phyloP scores from a whole-genome alignment of 2,888 invertebrate genomes.

The Malacosoma neustria region DNA sequence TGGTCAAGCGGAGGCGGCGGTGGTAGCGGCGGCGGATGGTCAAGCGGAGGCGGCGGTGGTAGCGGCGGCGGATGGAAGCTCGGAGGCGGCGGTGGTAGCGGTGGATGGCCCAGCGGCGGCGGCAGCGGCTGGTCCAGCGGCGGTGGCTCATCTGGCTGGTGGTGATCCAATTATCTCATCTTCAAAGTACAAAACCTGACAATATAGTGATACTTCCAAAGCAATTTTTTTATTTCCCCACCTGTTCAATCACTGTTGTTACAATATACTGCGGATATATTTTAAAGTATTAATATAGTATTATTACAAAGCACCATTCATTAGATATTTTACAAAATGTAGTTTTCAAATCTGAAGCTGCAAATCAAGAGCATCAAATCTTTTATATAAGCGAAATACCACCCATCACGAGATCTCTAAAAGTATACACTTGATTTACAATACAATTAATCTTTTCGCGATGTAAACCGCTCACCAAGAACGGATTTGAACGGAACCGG shows the following conservation, averaged over 20 bases:
- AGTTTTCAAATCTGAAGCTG: no score
- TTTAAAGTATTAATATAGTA: no score
- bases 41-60: slow-evolving; percentile 18
- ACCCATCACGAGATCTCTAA: no score
- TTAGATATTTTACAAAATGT: no score
- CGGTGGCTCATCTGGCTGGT: slow-evolving; percentile 43
- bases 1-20: slow-evolving; percentile 21
- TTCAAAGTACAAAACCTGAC: slow-evolving; percentile 30
- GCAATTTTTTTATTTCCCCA: slow-evolving; percentile 15
- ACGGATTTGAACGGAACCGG: no score
- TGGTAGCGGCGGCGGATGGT: slow-evolving; percentile 16
- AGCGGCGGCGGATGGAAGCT: slow-evolving; percentile 20
- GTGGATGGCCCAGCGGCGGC: slow-evolving; percentile 26
- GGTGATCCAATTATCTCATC: slow-evolving; percentile 31
- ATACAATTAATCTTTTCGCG: no score
- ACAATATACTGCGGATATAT: no score
- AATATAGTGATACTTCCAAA: slow-evolving; percentile 48
- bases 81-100: slow-evolving; percentile 19
- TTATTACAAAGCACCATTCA: no score
- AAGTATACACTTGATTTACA: no score
- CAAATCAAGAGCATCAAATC: no score
- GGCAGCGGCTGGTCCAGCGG: slow-evolving; percentile 26
- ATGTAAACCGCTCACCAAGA: no score
- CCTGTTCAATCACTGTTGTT: neutral
- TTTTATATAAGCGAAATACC: no score